These are phyloP conservation scores for Diplazon laetatorius DNA, from an alignment of 2,888 invertebrate genomes.

Conservation along the genomic window DNA sequence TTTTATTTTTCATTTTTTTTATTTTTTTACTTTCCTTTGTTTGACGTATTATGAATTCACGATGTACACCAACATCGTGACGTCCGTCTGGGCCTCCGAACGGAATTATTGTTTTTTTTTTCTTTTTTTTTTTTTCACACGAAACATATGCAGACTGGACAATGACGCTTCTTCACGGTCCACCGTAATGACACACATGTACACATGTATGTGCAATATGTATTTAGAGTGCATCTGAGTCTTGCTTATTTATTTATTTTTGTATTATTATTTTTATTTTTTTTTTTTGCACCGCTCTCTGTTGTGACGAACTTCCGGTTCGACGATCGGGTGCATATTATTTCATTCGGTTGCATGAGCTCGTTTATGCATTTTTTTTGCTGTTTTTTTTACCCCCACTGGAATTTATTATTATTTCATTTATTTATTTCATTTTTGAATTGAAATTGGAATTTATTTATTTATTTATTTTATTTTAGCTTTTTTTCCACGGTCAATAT, in stretches of 20 bases:
- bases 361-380: background rate
- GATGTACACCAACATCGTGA: conserved; percentile 17
- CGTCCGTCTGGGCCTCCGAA: conserved; percentile 20
- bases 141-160: conserved; percentile 36
- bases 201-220: no score
- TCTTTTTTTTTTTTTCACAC: no score
- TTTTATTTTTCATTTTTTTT: background rate
- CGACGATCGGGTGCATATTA: no score
- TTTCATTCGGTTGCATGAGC: no score
- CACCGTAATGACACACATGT: conserved; percentile 14
- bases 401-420: background rate
- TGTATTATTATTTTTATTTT: no score
- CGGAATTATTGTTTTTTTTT: conserved; percentile 43
- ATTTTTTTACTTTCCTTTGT: conserved; percentile 16
- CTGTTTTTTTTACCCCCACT: background rate
- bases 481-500: no score
- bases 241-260: no score
- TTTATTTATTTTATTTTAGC: no score
- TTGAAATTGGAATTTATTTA: no score
- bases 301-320: conserved; percentile 34
- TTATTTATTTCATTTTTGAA: no score
- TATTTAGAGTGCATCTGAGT: no score
- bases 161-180: conserved; percentile 32
- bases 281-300: no score
- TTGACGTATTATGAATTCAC: conserved; percentile 28